Conservation (phyloP, 2,888 invertebrate genomes). For the Coelinius sp. region DNA sequence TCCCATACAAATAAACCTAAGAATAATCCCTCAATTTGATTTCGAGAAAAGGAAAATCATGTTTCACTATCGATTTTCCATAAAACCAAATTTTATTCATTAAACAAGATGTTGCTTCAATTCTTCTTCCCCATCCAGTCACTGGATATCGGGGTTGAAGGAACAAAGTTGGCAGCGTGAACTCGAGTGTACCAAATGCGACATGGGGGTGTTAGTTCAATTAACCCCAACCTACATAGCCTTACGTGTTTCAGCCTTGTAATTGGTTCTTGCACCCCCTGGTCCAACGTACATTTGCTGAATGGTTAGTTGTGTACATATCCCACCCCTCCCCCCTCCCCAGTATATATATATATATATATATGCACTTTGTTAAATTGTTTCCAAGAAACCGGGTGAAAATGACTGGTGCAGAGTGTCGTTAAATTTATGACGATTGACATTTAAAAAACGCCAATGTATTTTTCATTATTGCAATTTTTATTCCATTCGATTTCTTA, state of each 20-base stretch:
- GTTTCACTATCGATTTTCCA: too few relatives aligned
- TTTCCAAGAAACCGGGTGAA: conserved; percentile 1
- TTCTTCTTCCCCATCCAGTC: background rate
- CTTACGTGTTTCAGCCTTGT: conserved; percentile 9
- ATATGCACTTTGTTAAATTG: conserved; percentile 9
- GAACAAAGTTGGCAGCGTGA: conserved; percentile 6
- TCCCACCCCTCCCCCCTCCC: background rate
- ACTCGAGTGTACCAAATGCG: conserved; percentile 2
- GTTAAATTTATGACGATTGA: conserved; percentile 17
- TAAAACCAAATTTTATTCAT: too few relatives aligned
- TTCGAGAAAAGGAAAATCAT: too few relatives aligned
- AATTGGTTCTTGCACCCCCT: conserved; percentile 14
- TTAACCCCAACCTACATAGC: conserved; percentile 13
- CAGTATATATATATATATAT: too few relatives aligned
- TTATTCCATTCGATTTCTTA: too few relatives aligned
- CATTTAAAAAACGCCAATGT: background rate
- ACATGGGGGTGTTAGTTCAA: conserved; percentile 13
- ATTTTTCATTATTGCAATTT: too few relatives aligned
- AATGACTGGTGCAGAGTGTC: background rate
- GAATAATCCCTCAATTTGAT: too few relatives aligned
- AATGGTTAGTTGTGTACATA: conserved; percentile 17
- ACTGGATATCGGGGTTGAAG: background rate
- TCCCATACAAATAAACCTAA: too few relatives aligned
- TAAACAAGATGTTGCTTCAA: background rate
- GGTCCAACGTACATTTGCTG: conserved; percentile 4